Evolutionary conservation across 2,888 invertebrate genomes (phyloP).

Genomic region (Drosophila incognita): DNA sequence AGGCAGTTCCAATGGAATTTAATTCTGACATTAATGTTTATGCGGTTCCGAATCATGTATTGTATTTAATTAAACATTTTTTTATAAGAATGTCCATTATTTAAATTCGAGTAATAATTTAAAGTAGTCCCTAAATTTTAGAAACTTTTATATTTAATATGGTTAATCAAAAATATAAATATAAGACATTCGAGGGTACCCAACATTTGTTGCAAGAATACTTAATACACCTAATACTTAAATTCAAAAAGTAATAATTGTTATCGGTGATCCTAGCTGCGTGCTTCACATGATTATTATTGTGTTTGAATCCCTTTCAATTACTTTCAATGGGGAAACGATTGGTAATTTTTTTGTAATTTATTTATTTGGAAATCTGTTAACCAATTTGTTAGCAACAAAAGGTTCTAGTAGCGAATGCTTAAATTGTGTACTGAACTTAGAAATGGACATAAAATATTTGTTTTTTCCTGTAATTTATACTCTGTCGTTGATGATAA

Average conservation of each 20-base stretch:
- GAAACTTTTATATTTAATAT: neutral
- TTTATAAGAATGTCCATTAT: neutral
- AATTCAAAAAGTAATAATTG: neutral
- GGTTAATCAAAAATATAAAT: neutral
- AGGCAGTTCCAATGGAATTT: slow-evolving; percentile 2
- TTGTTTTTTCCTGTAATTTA: neutral
- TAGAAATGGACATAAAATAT: neutral
- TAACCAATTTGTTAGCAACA: neutral
- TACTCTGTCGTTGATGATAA: neutral
- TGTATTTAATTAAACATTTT: neutral
- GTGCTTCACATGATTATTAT: neutral
- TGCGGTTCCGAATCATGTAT: neutral
- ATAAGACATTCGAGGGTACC: neutral
- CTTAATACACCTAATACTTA: neutral
- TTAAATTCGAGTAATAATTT: neutral
- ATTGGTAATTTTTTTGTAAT: neutral
- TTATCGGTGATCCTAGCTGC: neutral
- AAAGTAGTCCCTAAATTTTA: neutral
- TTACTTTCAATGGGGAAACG: neutral
- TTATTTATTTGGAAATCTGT: neutral
- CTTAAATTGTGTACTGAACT: neutral
- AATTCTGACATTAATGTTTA: neutral
- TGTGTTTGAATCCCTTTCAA: neutral
- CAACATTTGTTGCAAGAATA: neutral
- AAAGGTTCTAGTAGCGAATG: neutral